Conservation (phyloP, 2,113 vertebrate species). For the Sardina pilchardus region DNA sequence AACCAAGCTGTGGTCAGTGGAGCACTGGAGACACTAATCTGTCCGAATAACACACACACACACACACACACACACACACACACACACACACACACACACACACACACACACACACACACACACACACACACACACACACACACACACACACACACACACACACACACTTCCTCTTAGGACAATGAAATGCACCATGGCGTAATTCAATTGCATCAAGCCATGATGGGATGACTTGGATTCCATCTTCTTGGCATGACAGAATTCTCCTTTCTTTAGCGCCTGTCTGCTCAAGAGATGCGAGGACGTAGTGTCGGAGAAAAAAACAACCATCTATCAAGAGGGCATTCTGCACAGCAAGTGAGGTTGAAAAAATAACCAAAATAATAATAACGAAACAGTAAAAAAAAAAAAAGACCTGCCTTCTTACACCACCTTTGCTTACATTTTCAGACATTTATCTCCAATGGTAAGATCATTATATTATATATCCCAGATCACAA, state of each 20-base stretch:
- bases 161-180: slow-evolving; percentile 17
- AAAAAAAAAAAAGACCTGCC: no score
- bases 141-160: neutral
- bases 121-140: slow-evolving; percentile 1
- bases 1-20: neutral
- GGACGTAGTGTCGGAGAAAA: neutral
- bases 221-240: slow-evolving; percentile 11
- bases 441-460: no score
- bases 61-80: no score
- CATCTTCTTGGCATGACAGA: neutral
- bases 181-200: slow-evolving; percentile 13
- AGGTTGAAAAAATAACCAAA: neutral
- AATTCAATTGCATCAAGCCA: slow-evolving; percentile 28
- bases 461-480: no score
- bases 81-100: neutral
- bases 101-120: slow-evolving; percentile 2
- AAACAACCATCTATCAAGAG: neutral
- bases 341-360: neutral
- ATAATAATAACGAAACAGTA: no score
- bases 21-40: slow-evolving; percentile 30
- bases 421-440: no score
- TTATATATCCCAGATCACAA: no score
- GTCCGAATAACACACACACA: slow-evolving; percentile 24
- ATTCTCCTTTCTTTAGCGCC: no score
- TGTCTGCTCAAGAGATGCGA: neutral